Conservation (phyloP, 2,113 vertebrate species). For the Neofelis nebulosa region DNA sequence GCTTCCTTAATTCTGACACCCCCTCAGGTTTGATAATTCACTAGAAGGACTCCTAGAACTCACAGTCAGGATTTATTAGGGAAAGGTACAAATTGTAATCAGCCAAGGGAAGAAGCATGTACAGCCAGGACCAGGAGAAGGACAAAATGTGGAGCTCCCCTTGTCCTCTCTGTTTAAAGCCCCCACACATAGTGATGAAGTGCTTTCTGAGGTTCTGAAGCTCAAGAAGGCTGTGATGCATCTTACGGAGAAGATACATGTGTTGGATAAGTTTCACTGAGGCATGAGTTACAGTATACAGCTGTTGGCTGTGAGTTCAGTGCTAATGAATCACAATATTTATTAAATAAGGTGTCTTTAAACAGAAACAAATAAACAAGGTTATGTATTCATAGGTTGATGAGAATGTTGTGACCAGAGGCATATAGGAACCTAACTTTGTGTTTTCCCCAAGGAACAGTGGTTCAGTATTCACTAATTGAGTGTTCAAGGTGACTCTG, state of each 20-base stretch:
- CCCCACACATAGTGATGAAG: not conserved
- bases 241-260: not conserved
- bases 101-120: not conserved
- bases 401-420: not conserved
- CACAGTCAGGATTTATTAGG: not conserved
- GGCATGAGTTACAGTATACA: not conserved
- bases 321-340: not conserved
- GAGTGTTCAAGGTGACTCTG: not conserved
- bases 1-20: not conserved
- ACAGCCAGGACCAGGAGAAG: not conserved
- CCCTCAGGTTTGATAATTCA: not conserved
- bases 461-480: not conserved
- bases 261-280: not conserved
- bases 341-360: slow-evolving; percentile 1
- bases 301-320: not conserved
- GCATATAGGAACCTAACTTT: not conserved
- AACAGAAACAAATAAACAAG: not conserved
- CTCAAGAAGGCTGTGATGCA: not conserved
- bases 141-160: not conserved
- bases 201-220: not conserved
- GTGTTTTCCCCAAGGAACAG: not conserved
- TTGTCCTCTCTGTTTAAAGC: not conserved
- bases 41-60: not conserved
- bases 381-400: not conserved
- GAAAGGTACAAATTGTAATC: not conserved